Conservation (phyloP, 2,797 vertebrate species). For the Hyperoplus immaculatus region DNA sequence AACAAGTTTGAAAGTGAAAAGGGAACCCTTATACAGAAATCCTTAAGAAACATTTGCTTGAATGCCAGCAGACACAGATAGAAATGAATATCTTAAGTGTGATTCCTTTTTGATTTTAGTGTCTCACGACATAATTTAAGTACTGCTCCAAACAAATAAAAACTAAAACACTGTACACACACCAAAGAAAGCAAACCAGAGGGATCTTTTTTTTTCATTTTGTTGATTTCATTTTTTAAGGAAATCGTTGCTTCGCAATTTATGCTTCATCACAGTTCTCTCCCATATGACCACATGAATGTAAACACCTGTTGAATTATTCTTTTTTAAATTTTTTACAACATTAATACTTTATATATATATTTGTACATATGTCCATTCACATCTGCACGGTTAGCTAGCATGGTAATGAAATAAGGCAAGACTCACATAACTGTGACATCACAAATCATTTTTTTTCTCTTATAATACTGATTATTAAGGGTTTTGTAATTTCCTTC, state of each 20-base stretch:
- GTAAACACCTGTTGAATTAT: slow-evolving; percentile 95
- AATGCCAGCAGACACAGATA: slow-evolving; percentile 86
- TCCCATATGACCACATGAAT: slow-evolving; percentile 94
- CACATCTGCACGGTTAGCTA: slow-evolving; percentile 93
- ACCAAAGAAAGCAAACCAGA: slow-evolving; percentile 89
- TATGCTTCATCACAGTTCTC: slow-evolving; percentile 89
- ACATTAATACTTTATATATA: slow-evolving; percentile 94
- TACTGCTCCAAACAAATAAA: slow-evolving; percentile 86
- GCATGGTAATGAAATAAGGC: slow-evolving; percentile 94
- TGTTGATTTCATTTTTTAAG: slow-evolving; percentile 79
- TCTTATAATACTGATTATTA: slow-evolving; percentile 92
- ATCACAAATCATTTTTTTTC: slow-evolving; percentile 80
- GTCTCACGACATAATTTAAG: slow-evolving; percentile 99
- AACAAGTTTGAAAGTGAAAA: slow-evolving; percentile 70
- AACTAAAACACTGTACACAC: slow-evolving; percentile 90
- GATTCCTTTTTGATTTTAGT: slow-evolving; percentile 96
- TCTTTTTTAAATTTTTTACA: slow-evolving; percentile 86
- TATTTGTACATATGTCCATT: slow-evolving; percentile 90
- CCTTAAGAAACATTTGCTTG: slow-evolving; percentile 88
- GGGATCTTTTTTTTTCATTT: slow-evolving; percentile 79
- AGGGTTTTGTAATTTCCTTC: slow-evolving; percentile 78
- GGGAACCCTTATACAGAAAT: slow-evolving; percentile 88
- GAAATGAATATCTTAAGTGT: slow-evolving; percentile 89
- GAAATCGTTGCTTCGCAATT: slow-evolving; percentile 93
- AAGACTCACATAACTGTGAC: slow-evolving; percentile 92